phyloP scores from a whole-genome alignment of 1,140 invertebrate species.

The Neodiprion pinetum region DNA sequence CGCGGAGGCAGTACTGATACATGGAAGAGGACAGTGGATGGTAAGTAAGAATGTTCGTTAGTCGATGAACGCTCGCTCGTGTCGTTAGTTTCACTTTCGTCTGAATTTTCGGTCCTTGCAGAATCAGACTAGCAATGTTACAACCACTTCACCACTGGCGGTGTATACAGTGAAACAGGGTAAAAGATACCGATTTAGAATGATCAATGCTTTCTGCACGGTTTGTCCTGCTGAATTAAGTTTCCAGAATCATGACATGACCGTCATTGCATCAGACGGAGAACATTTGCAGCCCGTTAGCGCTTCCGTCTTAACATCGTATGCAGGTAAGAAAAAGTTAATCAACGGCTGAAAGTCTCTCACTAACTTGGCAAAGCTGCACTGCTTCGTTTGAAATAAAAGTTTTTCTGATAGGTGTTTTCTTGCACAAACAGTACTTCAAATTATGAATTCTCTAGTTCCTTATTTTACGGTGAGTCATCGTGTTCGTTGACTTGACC shows the following conservation, averaged over 20 bases:
- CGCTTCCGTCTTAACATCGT: conserved; percentile 22
- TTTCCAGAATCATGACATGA: conserved; percentile 62
- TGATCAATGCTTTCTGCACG: conserved; percentile 61
- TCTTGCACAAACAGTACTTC: not conserved
- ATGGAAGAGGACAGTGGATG: conserved; percentile 73
- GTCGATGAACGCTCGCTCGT: conserved; percentile 63
- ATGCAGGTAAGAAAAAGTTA: conserved; percentile 18
- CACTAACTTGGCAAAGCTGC: too few relatives aligned
- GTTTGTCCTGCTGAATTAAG: conserved; percentile 61
- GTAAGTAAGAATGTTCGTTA: conserved; percentile 53
- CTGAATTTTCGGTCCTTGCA: not conserved
- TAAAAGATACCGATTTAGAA: conserved; percentile 60
- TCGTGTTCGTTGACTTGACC: too few relatives aligned
- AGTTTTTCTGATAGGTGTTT: not conserved
- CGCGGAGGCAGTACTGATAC: conserved; percentile 76
- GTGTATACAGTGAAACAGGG: conserved; percentile 41
- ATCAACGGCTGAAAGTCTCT: not conserved
- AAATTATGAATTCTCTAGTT: not conserved
- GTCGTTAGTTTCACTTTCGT: conserved; percentile 46
- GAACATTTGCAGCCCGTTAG: conserved; percentile 60
- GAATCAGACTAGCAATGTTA: conserved; percentile 18
- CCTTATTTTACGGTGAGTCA: not conserved
- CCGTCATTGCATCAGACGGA: conserved; percentile 63
- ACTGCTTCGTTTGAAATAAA: not conserved
- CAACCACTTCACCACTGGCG: conserved; percentile 29